Evolutionary conservation across 2,113 vertebrate species (phyloP), one percentile per base, ranked within the genome.

Genomic region (Lucifuga dentata): DNA sequence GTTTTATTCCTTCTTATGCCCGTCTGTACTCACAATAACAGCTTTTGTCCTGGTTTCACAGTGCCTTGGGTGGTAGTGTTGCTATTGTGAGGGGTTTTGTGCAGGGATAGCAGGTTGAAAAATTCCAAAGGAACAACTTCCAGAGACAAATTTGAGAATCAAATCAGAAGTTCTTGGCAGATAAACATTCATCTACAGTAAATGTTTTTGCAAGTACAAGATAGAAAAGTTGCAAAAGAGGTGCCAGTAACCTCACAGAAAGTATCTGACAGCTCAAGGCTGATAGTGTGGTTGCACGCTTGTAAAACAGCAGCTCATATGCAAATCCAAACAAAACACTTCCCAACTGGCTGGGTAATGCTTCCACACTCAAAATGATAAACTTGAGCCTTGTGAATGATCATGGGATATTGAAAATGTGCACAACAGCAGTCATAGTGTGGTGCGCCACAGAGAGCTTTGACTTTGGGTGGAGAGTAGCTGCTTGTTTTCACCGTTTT

Each of bases 1-100:
- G 62, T 56, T 57, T 52, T 68, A 69, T 81, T 73, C 78, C 50
- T 74, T 79, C 68, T 80, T 81, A 57, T 63, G 50, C 24, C 68
- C 68, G 60, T 69, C 76, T 76, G 68, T 40, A 57, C 62, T 24
- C 51, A 58, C 57, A 67, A 62, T 57, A 59, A 74, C 21, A n/a
- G 46, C 61, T 67, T 73, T 67, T 73, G 70, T 73, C 48, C 45
- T 49, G 46, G 50, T 68, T 78, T 71, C 41, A 41, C 58, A 53
- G 67, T 2, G 24, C 49, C 49, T 51, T 36, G 62, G 68, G 76
- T 46, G 56, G 60, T 15, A 41, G 46, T 5, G 5, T 26, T 57
- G 65, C 55, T 76, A 38, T 46, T 75, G 41, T 67, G 35, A 60
- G 21, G 51, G 59, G 19, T 72, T 73, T 75, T 52, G 56, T 46